A percentile compares a stretch with the other conserved stretches of the same genome.
These are phyloP conservation scores for Phyllostomus hastatus DNA, from an alignment of 2,113 vertebrate species.

Conservation along the genomic window DNA sequence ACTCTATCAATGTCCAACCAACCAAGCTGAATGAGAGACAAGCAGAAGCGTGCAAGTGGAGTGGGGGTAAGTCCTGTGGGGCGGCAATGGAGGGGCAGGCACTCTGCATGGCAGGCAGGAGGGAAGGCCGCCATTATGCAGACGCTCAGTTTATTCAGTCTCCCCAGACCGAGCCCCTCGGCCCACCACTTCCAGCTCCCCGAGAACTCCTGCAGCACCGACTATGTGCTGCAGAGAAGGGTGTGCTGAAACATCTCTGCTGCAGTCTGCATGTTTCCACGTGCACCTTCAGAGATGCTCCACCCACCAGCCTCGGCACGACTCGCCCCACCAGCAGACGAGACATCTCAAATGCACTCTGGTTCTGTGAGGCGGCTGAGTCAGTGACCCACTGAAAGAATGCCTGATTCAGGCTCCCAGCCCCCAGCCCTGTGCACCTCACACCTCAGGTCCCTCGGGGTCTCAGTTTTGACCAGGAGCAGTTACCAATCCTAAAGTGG, in stretches of 20 bases:
- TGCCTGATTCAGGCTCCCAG: neutral
- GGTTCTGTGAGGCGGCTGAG: neutral
- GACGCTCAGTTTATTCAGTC: neutral
- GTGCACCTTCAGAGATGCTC: neutral
- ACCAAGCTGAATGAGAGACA: neutral
- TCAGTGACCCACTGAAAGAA: neutral
- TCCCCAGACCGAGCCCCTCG: neutral
- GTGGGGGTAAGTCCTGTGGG: neutral
- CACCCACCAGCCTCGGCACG: neutral
- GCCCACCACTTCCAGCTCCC: neutral
- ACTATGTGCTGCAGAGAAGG: too few species aligned
- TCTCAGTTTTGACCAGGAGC: neutral
- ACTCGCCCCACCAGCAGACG: neutral
- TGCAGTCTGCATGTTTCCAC: neutral
- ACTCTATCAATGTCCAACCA: neutral
- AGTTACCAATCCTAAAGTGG: constrained; percentile 95
- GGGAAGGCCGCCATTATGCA: neutral
- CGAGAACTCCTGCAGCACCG: neutral
- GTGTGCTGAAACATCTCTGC: neutral
- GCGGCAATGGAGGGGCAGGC: neutral
- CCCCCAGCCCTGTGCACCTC: neutral
- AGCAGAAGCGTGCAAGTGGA: neutral
- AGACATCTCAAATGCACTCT: neutral
- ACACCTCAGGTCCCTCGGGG: neutral
- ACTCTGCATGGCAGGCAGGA: fast-evolving